These are phyloP conservation scores for Myripristis jacobus DNA, from an alignment of 2,797 vertebrate species.

Conservation along the genomic window DNA sequence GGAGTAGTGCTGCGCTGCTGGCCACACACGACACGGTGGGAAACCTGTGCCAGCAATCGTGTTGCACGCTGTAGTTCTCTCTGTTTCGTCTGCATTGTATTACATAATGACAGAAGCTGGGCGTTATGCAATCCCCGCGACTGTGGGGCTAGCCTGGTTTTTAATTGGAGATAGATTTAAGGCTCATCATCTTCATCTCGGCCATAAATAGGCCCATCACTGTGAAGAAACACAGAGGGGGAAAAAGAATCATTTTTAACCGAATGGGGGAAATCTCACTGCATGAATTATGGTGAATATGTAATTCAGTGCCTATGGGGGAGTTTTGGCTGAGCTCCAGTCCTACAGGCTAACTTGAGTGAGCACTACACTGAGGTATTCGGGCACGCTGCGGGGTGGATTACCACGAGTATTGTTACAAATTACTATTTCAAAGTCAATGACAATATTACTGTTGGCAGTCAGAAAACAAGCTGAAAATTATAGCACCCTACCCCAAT, in stretches of 20 bases:
- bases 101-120: constrained; percentile 64
- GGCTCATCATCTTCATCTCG: constrained; percentile 8
- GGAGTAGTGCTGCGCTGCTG: constrained; percentile 10
- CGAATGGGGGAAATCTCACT: background rate
- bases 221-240: constrained; percentile 12
- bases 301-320: constrained; percentile 23
- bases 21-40: constrained; percentile 12
- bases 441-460: constrained; percentile 19
- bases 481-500: background rate
- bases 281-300: constrained; percentile 31
- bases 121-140: constrained; percentile 66
- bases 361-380: background rate
- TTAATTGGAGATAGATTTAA: constrained; percentile 67
- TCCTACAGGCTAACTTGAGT: background rate
- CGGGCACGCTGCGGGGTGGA: constrained; percentile 2
- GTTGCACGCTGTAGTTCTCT: constrained; percentile 37
- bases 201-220: constrained; percentile 36
- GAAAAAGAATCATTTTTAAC: constrained; percentile 22
- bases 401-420: constrained; percentile 5
- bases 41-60: constrained; percentile 53
- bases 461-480: constrained; percentile 2
- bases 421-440: constrained; percentile 6
- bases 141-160: constrained; percentile 47
- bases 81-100: constrained; percentile 56
- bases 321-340: constrained; percentile 4